Evolutionary conservation across 2,113 vertebrate species (phyloP).

Genomic region (Sinosuthora webbiana): DNA sequence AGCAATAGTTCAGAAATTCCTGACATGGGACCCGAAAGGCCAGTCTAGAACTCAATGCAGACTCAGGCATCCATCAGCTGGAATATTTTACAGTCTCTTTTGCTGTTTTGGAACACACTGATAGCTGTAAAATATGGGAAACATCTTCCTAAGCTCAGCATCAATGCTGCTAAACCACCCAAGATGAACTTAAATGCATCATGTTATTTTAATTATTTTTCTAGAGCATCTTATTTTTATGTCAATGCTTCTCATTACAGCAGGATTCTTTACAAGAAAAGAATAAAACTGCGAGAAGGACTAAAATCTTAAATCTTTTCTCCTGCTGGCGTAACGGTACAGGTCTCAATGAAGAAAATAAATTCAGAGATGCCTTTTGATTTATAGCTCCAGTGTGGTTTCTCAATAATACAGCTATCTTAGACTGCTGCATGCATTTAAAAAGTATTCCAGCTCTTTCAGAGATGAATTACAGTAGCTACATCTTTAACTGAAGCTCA

Average conservation of each 20-base stretch:
- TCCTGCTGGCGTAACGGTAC: not conserved
- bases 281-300: not conserved
- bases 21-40: not conserved
- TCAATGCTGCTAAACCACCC: not conserved
- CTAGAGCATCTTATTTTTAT: not conserved
- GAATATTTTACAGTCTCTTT: not conserved
- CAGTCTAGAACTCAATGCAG: not conserved
- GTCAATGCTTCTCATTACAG: not conserved
- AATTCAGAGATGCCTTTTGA: conserved; percentile 21
- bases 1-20: not conserved
- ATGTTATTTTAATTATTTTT: conserved; percentile 10
- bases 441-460: not conserved
- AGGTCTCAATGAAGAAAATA: conserved; percentile 21
- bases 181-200: not conserved
- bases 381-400: conserved; percentile 45
- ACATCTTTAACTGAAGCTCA: conserved; percentile 38
- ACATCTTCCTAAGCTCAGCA: not conserved
- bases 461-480: conserved; percentile 32
- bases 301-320: conserved; percentile 24
- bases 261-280: not conserved
- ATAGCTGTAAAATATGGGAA: not conserved
- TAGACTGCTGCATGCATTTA: not conserved
- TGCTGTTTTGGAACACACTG: not conserved
- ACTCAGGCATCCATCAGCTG: not conserved
- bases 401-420: conserved; percentile 38